Evolutionary conservation across 2,113 vertebrate genomes (phyloP).

Genomic region (Jacana jacana): DNA sequence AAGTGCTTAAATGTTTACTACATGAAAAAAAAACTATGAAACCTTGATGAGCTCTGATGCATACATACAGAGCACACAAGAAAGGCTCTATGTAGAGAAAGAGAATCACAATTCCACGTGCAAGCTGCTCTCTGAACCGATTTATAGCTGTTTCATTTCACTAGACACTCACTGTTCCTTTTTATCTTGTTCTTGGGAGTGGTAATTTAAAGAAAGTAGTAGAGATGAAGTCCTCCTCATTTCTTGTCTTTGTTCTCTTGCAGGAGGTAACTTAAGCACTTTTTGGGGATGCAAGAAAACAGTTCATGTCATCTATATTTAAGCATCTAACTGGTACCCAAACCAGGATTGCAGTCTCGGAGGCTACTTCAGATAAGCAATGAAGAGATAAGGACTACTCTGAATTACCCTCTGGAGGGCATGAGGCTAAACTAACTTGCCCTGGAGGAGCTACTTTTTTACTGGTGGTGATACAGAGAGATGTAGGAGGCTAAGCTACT

Average conservation of each 20-base stretch:
- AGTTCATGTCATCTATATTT: neutral
- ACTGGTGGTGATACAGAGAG: neutral
- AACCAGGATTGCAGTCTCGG: neutral
- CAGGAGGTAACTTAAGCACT: neutral
- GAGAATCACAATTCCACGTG: neutral
- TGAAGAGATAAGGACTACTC: neutral
- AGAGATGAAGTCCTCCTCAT: neutral
- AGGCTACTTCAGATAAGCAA: neutral
- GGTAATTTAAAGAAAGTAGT: neutral
- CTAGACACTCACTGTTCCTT: neutral
- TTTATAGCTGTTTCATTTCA: neutral
- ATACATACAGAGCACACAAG: neutral
- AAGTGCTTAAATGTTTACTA: neutral
- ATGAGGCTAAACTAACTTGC: neutral
- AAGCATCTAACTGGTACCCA: neutral
- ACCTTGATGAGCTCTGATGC: neutral
- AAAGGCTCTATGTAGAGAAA: neutral
- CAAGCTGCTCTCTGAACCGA: neutral
- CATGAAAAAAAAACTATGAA: neutral
- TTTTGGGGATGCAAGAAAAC: neutral
- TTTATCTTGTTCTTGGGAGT: neutral
- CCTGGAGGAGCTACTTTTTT: neutral
- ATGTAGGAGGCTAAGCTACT: neutral
- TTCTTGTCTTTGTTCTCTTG: neutral
- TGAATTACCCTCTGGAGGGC: neutral